Evolutionary conservation across 2,888 invertebrate genomes (phyloP).

Genomic region (Sepioteuthis lessoniana): DNA sequence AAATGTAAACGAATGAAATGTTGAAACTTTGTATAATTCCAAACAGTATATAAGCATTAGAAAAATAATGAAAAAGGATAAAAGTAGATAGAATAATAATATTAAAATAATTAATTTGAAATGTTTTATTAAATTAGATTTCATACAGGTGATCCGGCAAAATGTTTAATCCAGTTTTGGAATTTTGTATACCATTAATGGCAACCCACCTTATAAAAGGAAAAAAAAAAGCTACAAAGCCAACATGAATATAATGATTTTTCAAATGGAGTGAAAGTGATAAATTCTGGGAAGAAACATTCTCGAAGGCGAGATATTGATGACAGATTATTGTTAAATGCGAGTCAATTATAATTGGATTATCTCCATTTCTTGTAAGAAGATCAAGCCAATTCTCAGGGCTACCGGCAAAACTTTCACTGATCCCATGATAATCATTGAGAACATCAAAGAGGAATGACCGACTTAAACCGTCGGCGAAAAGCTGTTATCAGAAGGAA

Average conservation of each 20-base stretch:
- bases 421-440: not conserved
- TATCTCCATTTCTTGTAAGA: not conserved
- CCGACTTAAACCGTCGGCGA: not conserved
- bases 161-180: too few species aligned
- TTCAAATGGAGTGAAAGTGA: not conserved
- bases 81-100: too few species aligned
- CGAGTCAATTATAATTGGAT: not conserved
- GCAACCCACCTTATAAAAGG: too few species aligned
- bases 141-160: too few species aligned
- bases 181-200: too few species aligned
- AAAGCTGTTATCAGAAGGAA: not conserved
- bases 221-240: too few species aligned
- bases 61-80: too few species aligned
- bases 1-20: too few species aligned
- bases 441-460: not conserved
- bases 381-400: not conserved
- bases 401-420: not conserved
- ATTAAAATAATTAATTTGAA: too few species aligned
- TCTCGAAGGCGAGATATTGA: not conserved
- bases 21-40: too few species aligned
- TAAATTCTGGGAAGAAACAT: not conserved
- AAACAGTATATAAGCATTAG: too few species aligned
- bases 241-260: not conserved
- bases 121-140: too few species aligned
- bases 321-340: not conserved